phyloP scores from a whole-genome alignment of 2,797 vertebrate species.

The Siniperca obscura region DNA sequence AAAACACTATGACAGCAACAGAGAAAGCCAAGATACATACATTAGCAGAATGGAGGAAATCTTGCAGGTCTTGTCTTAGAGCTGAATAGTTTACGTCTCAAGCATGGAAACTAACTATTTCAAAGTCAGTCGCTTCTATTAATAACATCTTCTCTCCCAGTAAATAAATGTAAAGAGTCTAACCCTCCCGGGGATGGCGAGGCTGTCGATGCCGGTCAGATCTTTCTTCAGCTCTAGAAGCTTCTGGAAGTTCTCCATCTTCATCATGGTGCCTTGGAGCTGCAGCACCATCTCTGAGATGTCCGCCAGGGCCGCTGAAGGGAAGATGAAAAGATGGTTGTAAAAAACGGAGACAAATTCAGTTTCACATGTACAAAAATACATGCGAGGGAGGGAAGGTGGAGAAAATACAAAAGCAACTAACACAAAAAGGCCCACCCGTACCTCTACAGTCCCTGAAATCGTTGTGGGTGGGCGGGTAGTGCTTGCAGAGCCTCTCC shows the following conservation, averaged over 20 bases:
- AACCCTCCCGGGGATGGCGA: slow-evolving; percentile 90
- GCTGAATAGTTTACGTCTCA: not conserved
- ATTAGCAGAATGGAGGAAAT: not conserved
- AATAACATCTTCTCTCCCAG: not conserved
- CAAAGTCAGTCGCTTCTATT: not conserved
- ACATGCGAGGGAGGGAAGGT: not conserved
- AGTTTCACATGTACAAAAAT: too few relatives aligned
- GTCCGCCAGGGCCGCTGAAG: slow-evolving; percentile 92
- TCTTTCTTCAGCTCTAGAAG: slow-evolving; percentile 97
- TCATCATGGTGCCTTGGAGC: slow-evolving; percentile 94
- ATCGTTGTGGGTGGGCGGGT: slow-evolving; percentile 90
- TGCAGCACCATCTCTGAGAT: slow-evolving; percentile 94
- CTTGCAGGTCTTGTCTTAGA: not conserved
- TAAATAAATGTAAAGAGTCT: slow-evolving; percentile 28
- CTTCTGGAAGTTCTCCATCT: slow-evolving; percentile 99
- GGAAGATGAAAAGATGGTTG: not conserved
- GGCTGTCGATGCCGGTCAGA: slow-evolving; percentile 92
- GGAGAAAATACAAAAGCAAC: too few relatives aligned
- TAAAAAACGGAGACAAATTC: not conserved
- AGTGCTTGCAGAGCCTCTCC: slow-evolving; percentile 95
- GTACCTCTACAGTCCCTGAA: slow-evolving; percentile 95
- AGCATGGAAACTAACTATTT: not conserved
- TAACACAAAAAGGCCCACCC: not conserved
- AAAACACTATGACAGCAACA: not conserved
- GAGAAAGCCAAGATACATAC: not conserved